These are phyloP conservation scores for Podarcis raffonei DNA, from an alignment of 2,113 vertebrate genomes.

Conservation along the genomic window DNA sequence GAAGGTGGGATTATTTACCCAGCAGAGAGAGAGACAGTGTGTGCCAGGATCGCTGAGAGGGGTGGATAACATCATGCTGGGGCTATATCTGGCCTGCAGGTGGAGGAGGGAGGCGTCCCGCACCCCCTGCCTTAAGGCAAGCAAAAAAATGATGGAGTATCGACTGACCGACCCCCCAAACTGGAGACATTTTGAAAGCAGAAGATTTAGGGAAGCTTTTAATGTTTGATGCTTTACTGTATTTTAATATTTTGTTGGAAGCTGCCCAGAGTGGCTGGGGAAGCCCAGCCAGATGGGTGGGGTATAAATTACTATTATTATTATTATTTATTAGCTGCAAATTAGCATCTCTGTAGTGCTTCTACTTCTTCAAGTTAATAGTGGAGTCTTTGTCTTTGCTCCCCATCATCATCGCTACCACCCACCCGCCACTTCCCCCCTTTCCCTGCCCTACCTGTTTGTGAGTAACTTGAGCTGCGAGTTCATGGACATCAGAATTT, in stretches of 20 bases:
- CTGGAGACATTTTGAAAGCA: background rate
- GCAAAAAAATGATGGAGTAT: too few species aligned
- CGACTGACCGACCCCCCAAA: background rate
- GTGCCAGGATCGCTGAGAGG: too few species aligned
- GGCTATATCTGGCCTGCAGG: too few species aligned
- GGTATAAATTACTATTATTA: too few species aligned
- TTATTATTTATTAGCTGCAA: background rate
- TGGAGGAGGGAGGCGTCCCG: too few species aligned
- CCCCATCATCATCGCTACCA: too few species aligned
- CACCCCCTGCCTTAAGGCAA: background rate
- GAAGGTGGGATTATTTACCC: background rate
- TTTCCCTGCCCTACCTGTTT: conserved; percentile 66
- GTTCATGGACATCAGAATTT: conserved; percentile 75
- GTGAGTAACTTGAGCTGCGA: conserved; percentile 71
- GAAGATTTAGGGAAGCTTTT: background rate
- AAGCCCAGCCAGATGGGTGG: too few species aligned
- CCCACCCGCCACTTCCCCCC: background rate
- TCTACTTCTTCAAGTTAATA: too few species aligned
- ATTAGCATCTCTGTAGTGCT: background rate
- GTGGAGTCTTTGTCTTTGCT: background rate
- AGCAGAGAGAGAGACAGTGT: background rate
- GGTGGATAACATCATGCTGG: too few species aligned
- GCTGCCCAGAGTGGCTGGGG: too few species aligned
- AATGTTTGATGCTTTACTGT: too few species aligned
- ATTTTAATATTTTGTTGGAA: too few species aligned